Conservation (phyloP, 2,797 vertebrate species). For the Lutra lutra region DNA sequence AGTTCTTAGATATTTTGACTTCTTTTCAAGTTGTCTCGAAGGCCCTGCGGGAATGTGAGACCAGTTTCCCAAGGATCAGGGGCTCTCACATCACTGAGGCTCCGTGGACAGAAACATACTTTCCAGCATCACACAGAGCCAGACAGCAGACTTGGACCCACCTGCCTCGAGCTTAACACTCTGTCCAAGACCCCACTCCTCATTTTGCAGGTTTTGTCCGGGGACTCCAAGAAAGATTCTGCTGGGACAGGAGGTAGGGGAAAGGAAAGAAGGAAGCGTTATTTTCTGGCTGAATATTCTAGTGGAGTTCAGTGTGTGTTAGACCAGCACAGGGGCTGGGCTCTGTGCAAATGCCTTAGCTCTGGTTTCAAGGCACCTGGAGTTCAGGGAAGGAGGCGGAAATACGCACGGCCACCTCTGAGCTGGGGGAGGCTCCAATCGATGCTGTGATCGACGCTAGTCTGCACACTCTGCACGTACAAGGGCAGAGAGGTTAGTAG, state of each 20-base stretch:
- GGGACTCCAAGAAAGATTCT: background rate
- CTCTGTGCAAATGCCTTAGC: background rate
- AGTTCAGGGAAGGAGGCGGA: background rate
- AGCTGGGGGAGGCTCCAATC: background rate
- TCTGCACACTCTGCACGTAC: rapidly evolving
- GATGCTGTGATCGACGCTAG: rapidly evolving
- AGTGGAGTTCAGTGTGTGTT: background rate
- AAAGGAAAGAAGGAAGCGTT: background rate
- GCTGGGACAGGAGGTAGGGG: background rate
- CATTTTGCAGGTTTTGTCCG: background rate
- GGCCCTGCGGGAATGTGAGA: background rate
- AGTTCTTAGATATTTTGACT: background rate
- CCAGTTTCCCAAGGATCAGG: background rate
- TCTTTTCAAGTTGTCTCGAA: background rate
- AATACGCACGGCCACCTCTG: rapidly evolving
- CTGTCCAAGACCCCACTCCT: background rate
- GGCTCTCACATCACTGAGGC: background rate
- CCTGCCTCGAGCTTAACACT: background rate
- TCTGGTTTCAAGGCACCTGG: background rate
- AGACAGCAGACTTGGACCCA: background rate
- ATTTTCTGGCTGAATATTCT: background rate
- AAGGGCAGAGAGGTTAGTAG: background rate
- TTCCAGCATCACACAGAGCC: background rate
- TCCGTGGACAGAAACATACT: background rate
- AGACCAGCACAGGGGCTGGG: background rate